Percentiles rank a stretch among this genome's conserved stretches.
Evolutionary conservation across 2,888 invertebrate species (phyloP).

Genomic region (Anaspis maculata): DNA sequence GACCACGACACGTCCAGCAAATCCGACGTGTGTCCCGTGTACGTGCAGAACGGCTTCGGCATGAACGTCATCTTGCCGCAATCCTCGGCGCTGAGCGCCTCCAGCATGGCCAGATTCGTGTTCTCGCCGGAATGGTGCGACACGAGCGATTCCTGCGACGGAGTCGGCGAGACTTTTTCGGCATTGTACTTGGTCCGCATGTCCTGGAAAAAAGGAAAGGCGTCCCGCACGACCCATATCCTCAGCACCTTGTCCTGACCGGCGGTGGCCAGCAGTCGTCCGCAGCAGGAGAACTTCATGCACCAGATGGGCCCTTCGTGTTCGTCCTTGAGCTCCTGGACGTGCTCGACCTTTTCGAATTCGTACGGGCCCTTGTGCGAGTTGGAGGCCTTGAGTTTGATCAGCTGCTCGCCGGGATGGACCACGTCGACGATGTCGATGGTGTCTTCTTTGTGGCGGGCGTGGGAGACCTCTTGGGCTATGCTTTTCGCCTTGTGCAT

Average conservation of each 20-base stretch:
- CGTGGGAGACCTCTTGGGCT: slow-evolving; percentile 81
- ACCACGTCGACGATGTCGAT: slow-evolving; percentile 79
- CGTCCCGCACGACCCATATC: slow-evolving; percentile 91
- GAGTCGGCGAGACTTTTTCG: slow-evolving; percentile 86
- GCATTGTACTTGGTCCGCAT: slow-evolving; percentile 93
- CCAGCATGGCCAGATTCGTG: slow-evolving; percentile 49
- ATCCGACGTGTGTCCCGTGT: slow-evolving; percentile 93
- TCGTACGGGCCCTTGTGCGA: slow-evolving; percentile 97
- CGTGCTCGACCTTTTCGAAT: slow-evolving; percentile 83
- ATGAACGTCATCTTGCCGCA: slow-evolving; percentile 63
- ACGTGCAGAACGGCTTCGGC: slow-evolving; percentile 85
- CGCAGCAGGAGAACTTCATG: slow-evolving; percentile 96
- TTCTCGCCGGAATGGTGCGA: slow-evolving; percentile 64
- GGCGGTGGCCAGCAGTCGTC: slow-evolving; percentile 89
- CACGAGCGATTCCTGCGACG: slow-evolving; percentile 84
- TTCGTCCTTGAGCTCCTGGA: slow-evolving; percentile 57
- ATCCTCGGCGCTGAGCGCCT: slow-evolving; percentile 54
- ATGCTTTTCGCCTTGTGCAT: slow-evolving; percentile 86
- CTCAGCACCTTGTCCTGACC: slow-evolving; percentile 92
- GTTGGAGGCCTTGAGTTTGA: slow-evolving; percentile 88
- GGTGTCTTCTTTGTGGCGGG: slow-evolving; percentile 79
- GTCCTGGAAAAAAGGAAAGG: slow-evolving; percentile 84
- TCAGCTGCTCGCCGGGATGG: slow-evolving; percentile 66
- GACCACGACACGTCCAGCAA: slow-evolving; percentile 97
- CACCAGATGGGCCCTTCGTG: slow-evolving; percentile 97